Percentiles rank a stretch among this genome's conserved stretches.
Conservation (phyloP, 2,888 invertebrate genomes). For the Malachius bipustulatus region DNA sequence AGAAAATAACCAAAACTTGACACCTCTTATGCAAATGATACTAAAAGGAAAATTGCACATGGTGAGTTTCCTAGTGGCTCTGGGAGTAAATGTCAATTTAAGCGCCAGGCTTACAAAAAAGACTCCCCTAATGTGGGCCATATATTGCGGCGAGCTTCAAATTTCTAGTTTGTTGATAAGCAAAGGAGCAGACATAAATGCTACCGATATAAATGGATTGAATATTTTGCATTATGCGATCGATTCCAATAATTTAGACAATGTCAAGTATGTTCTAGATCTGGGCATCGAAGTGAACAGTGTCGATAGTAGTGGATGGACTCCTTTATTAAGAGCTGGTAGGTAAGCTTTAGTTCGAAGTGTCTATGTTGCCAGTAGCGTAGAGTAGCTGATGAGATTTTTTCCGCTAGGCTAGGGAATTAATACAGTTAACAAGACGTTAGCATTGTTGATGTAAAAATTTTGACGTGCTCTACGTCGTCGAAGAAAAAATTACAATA, state of each 20-base stretch:
- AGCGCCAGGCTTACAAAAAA: slow-evolving; percentile 32
- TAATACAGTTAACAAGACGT: no score
- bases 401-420: no score
- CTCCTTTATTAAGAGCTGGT: slow-evolving; percentile 44
- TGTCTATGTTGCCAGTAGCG: no score
- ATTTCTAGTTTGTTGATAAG: slow-evolving; percentile 38
- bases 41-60: slow-evolving; percentile 37
- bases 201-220: slow-evolving; percentile 39
- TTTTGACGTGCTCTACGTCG: no score
- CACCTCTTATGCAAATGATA: slow-evolving; percentile 43
- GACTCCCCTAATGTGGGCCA: slow-evolving; percentile 42
- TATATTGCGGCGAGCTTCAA: slow-evolving; percentile 30
- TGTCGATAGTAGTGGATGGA: slow-evolving; percentile 42
- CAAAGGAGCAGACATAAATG: slow-evolving; percentile 37
- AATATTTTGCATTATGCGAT: slow-evolving; percentile 44
- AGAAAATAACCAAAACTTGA: slow-evolving; percentile 40
- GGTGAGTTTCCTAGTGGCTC: slow-evolving; percentile 36
- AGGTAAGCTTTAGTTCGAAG: slow-evolving; percentile 7
- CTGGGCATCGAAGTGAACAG: slow-evolving; percentile 34
- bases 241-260: slow-evolving; percentile 37
- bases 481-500: no score
- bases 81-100: slow-evolving; percentile 41
- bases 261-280: slow-evolving; percentile 32
- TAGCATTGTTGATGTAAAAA: no score
- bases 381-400: no score